Conservation (phyloP, 2,797 vertebrate genomes). For the Cossypha heuglini region DNA sequence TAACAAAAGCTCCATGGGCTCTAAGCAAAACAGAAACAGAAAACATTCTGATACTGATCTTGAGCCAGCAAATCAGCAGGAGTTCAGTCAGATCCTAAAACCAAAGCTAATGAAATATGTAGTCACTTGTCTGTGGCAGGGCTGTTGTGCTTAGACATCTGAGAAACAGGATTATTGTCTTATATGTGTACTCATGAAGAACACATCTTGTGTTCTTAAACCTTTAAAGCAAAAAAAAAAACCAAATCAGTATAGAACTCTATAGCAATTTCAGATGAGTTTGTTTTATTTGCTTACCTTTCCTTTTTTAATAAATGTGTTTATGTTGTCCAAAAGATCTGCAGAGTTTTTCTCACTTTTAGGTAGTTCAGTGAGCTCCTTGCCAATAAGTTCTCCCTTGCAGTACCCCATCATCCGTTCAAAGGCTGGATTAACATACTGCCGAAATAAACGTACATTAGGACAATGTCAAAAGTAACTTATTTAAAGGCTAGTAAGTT, state of each 20-base stretch:
- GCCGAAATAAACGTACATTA: conserved; percentile 41
- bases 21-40: not conserved
- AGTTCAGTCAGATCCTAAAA: not conserved
- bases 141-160: not conserved
- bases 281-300: conserved; percentile 78
- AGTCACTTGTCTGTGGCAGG: not conserved
- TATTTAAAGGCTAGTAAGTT: not conserved
- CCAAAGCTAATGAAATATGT: not conserved
- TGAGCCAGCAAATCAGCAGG: not conserved
- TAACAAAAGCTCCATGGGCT: not conserved
- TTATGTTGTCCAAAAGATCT: conserved; percentile 91
- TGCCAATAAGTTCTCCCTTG: conserved; percentile 90
- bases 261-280: not conserved
- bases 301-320: conserved; percentile 91
- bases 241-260: not conserved
- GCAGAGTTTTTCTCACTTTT: conserved; percentile 90
- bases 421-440: conserved; percentile 96
- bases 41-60: not conserved
- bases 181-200: not conserved
- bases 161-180: not conserved
- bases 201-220: not conserved
- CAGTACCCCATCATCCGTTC: conserved; percentile 95
- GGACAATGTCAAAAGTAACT: not conserved
- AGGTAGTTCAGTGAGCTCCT: conserved; percentile 88
- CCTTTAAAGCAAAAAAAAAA: not conserved